phyloP scores from a whole-genome alignment of 2,797 vertebrate genomes.

The Alosa sapidissima region DNA sequence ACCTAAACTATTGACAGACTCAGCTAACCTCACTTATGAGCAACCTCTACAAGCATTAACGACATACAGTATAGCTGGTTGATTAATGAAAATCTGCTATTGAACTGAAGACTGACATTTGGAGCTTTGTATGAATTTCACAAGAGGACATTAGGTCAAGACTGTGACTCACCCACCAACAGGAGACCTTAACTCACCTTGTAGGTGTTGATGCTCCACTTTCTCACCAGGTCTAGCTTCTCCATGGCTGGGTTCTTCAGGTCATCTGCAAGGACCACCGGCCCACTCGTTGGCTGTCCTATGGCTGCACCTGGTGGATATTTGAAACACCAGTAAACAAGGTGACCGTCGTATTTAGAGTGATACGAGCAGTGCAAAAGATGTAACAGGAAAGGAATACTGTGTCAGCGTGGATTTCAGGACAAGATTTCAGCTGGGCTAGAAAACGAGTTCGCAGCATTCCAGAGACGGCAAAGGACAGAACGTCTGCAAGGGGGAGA shows the following conservation, averaged over 20 bases:
- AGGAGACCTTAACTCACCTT: slow-evolving; percentile 79
- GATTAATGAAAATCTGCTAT: background rate
- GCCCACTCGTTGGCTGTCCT: slow-evolving; percentile 72
- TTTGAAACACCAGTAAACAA: background rate
- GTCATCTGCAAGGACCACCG: slow-evolving; percentile 91
- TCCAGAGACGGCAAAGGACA: background rate
- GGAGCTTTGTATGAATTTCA: background rate
- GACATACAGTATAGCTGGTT: too few species aligned
- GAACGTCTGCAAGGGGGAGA: background rate
- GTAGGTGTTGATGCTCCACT: slow-evolving; percentile 98
- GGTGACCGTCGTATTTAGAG: background rate
- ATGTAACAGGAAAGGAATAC: background rate
- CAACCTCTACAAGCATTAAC: background rate
- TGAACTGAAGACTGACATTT: background rate
- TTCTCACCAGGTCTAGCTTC: slow-evolving; percentile 95
- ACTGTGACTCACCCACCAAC: background rate
- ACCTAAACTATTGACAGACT: too few species aligned
- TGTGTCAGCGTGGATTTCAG: background rate
- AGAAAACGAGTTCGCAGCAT: background rate
- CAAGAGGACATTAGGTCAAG: background rate
- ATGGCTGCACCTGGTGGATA: slow-evolving; percentile 54
- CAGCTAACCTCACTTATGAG: too few species aligned
- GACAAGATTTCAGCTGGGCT: background rate
- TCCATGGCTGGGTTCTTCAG: slow-evolving; percentile 94
- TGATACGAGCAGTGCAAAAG: background rate